Base-by-base conservation (phyloP, 2,888 invertebrate species). In the Epinotia demarniana region DNA sequence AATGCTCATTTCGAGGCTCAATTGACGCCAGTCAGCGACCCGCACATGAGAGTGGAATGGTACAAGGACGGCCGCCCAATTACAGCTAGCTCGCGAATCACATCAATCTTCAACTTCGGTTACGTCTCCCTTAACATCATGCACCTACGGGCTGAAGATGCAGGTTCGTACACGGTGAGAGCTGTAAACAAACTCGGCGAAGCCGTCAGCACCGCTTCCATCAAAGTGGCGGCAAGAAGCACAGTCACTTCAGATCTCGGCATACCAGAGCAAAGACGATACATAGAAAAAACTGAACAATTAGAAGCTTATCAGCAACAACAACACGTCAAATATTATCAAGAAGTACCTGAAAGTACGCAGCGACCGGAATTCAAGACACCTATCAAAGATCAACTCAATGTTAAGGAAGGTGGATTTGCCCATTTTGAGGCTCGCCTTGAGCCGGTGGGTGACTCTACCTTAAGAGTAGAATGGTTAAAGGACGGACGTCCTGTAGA, bases 141-240 rank as follows among this genome's bases (percentile, higher is more conserved):
- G 97, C 99, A 99, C 96, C 97, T 99, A 96, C 97, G 99, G 95
- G 96, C 97, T 95, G 99, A 99, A 96, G 99, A 99, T 96, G 97
- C 98, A 88, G 99, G 99, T 93, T 97, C 97, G 92, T 98, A 98
- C 86, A 98, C 98, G 84, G 97, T 97, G 89, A 96, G 98, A 86
- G 98, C 98, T 94, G 96, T 97, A 82, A 98, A 98, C 90, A 96
- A 97, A 87, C 95, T 97, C 87, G 98, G 98, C 83, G 98, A 98
- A 94, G 98, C 98, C 82, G 96, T 98, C 85, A 97, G 98, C 91
- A 96, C 96, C 83, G 97, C 98, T 79, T 95, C 96, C 76, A 95
- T 98, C 79, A 95, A 95, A 89, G 97, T 98, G 81, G 95, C 96
- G 79, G 95, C 96, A 77, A 96, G 97, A 84, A 97, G 97, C 81